Percentiles rank a stretch among this genome's conserved stretches.
phyloP scores from a whole-genome alignment of 2,888 invertebrate species.

The Dasysyrphus tricinctus region DNA sequence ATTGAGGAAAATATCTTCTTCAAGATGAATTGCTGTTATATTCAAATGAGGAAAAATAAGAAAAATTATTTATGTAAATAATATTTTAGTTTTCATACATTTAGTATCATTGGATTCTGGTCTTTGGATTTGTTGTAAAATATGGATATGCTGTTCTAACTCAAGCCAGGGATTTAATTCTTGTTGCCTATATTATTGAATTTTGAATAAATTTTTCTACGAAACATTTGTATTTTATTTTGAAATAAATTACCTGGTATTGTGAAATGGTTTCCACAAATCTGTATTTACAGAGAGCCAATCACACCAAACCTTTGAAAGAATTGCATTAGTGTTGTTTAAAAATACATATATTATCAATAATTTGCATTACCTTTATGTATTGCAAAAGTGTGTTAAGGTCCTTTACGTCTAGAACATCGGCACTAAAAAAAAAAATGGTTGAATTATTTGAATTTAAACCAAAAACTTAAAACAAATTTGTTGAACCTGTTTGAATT shows the following conservation, averaged over 20 bases:
- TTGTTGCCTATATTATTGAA: constrained; percentile 43
- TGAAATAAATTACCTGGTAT: constrained; percentile 84
- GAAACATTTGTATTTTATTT: neutral
- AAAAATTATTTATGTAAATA: neutral
- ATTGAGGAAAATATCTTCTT: constrained; percentile 91
- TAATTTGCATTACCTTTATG: constrained; percentile 71
- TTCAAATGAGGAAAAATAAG: neutral
- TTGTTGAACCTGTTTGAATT: constrained; percentile 34
- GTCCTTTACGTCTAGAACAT: constrained; percentile 73
- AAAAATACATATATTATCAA: neutral
- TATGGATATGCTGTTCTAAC: constrained; percentile 50
- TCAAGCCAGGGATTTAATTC: constrained; percentile 66
- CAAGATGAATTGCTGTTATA: constrained; percentile 82
- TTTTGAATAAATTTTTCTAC: constrained; percentile 7
- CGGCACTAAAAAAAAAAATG: constrained; percentile 29
- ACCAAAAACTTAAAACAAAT: neutral
- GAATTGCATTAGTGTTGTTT: neutral
- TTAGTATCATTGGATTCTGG: constrained; percentile 27
- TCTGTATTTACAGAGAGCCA: constrained; percentile 95
- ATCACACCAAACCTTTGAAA: constrained; percentile 93
- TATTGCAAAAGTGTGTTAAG: constrained; percentile 80
- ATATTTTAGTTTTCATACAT: constrained; percentile 6
- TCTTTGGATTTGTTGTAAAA: constrained; percentile 45
- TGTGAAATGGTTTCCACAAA: constrained; percentile 91
- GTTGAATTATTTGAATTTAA: neutral